A percentile compares a stretch with the other conserved stretches of the same genome.
Evolutionary conservation across 2,888 invertebrate species (phyloP).

Genomic region (Pollenia angustigena): DNA sequence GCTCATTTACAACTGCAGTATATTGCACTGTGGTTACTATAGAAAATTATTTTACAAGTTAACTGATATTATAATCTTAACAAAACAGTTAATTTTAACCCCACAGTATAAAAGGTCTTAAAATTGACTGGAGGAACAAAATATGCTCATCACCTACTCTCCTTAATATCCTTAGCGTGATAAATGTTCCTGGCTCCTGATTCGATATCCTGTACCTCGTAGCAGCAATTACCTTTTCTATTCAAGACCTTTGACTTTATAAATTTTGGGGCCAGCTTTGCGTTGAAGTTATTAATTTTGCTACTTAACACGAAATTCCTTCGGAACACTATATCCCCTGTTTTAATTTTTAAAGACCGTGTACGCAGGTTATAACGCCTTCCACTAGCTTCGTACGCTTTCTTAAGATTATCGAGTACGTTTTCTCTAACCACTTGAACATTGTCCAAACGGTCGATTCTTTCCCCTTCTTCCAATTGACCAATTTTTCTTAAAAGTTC

Average conservation of each 20-base stretch:
- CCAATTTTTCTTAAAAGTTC: background rate
- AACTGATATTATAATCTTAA: background rate
- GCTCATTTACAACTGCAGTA: too few species aligned
- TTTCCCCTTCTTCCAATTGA: slow-evolving; percentile 7
- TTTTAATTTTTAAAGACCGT: background rate
- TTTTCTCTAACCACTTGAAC: background rate
- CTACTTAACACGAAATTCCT: slow-evolving; percentile 43
- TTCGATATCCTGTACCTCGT: slow-evolving; percentile 5
- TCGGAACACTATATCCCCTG: slow-evolving; percentile 39
- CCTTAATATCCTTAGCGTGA: slow-evolving; percentile 2
- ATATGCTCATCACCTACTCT: background rate
- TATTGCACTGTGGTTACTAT: too few species aligned
- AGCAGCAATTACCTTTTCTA: slow-evolving; percentile 19
- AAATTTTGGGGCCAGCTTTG: slow-evolving; percentile 46
- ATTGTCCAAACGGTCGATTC: background rate
- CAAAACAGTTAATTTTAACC: slow-evolving; percentile 24
- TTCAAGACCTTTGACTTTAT: slow-evolving; percentile 22
- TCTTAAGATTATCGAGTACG: background rate
- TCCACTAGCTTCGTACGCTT: background rate
- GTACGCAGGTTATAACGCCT: slow-evolving; percentile 7
- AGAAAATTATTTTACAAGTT: too few species aligned
- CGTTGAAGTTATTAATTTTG: slow-evolving; percentile 35
- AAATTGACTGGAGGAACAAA: slow-evolving; percentile 8
- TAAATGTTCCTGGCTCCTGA: background rate
- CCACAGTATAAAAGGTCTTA: background rate